Evolutionary conservation across 2,797 vertebrate species (phyloP), one percentile per base, ranked within the genome.

Genomic region (Platalea minor): DNA sequence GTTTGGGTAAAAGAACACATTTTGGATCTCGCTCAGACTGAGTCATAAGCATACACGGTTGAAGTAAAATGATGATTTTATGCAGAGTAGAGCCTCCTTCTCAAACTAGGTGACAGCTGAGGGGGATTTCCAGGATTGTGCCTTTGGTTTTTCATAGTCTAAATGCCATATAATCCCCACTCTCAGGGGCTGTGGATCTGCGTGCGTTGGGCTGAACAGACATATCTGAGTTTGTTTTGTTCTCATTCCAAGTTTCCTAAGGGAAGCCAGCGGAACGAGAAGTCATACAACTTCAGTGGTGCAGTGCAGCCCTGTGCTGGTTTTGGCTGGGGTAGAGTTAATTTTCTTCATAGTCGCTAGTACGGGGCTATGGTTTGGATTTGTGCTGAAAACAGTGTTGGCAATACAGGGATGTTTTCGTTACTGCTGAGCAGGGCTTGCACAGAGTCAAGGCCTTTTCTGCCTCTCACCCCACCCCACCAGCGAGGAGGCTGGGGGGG

Each of bases 211-310:
- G 37, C 50, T 92, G 73, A 92, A 17, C 68, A 91, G 87, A 64
- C 72, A 11, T 5, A 83, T 33, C 89, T 83, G 53, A 94, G 79
- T 89, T 93, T 93, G 84, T 85, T 95, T 60, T 91, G 78, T 53
- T 93, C 20, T 5, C 72, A 19, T 93, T 92, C 87, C 78, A 85
- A 18, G 64, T 91, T 91, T 51, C 61, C 78, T 91, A 39, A 63
- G 68, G 84, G 78, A 87, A 88, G 60, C 45, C 85, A 91, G 48
- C 75, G 89, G 91, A 80, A 56, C 0, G 2, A 68, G 68, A 75
- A 96, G 64, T 82, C 39, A 3, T 17, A 80, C 72, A 74, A 24
- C 48, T 89, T 93, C 53, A 51, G 72, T 31, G 89, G 75, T 3
- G 1, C 57, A 31, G 53, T 56, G 29, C 78, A 92, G 81, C 72